Conservation (phyloP, 2,113 vertebrate genomes). For the Reinhardtius hippoglossoides region DNA sequence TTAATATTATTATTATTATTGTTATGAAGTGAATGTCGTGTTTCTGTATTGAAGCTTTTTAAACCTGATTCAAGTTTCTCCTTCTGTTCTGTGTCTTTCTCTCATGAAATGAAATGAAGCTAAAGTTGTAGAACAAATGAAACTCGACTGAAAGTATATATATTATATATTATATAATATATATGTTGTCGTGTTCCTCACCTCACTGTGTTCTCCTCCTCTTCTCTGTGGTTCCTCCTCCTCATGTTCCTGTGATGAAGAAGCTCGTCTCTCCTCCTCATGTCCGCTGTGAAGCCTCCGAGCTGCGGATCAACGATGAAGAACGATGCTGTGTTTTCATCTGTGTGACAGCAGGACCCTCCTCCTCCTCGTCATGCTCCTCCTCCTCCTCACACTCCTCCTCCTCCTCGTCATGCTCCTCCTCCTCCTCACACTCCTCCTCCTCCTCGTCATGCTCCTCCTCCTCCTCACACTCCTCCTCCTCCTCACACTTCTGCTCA, state of each 20-base stretch:
- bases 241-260: not conserved
- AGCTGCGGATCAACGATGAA: not conserved
- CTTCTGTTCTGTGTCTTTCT: too few species aligned
- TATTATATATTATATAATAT: too few species aligned
- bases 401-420: constrained; percentile 17
- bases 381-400: not conserved
- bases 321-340: constrained; percentile 48
- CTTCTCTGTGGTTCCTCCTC: not conserved
- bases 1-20: too few species aligned
- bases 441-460: too few species aligned
- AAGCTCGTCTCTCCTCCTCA: not conserved
- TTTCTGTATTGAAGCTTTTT: too few species aligned
- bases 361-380: constrained; percentile 14
- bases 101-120: too few species aligned
- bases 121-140: too few species aligned
- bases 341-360: constrained; percentile 57
- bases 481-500: not conserved
- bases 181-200: too few species aligned
- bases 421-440: not conserved
- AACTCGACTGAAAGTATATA: too few species aligned
- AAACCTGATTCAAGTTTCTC: too few species aligned
- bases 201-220: not conserved
- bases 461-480: too few species aligned
- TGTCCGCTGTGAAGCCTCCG: not conserved
- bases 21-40: too few species aligned